These are phyloP conservation scores for Clostera curtula DNA, from an alignment of 2,888 invertebrate species.

Conservation along the genomic window DNA sequence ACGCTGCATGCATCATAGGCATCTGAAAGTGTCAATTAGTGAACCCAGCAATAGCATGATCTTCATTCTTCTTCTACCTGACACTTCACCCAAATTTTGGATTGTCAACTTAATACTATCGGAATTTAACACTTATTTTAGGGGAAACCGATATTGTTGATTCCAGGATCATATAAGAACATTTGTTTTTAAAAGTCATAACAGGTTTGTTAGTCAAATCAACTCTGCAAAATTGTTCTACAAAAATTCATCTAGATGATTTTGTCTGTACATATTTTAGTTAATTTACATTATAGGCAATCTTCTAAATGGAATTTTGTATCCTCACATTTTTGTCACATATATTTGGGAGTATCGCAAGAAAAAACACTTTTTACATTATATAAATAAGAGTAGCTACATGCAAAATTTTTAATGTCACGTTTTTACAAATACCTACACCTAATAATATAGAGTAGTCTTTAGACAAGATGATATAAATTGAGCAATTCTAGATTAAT, in stretches of 20 bases:
- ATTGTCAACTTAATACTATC: too few species aligned
- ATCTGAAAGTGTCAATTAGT: conserved; percentile 10
- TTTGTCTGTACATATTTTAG: conserved; percentile 1
- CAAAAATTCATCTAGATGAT: conserved; percentile 15
- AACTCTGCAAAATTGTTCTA: conserved; percentile 15
- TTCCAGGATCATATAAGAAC: too few species aligned
- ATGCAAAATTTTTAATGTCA: conserved; percentile 16
- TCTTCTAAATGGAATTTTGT: conserved; percentile 17
- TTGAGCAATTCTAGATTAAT: conserved; percentile 20
- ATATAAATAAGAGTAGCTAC: conserved; percentile 17
- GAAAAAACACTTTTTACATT: conserved; percentile 10
- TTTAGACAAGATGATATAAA: too few species aligned
- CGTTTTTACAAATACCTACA: too few species aligned
- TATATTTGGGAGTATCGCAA: conserved; percentile 13
- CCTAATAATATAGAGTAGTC: too few species aligned
- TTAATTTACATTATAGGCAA: conserved; percentile 4
- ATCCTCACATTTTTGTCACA: conserved; percentile 13
- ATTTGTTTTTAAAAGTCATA: conserved; percentile 6
- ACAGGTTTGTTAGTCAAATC: conserved; percentile 9
- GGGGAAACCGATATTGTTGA: too few species aligned
- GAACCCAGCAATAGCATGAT: conserved; percentile 21
- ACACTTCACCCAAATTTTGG: conserved; percentile 16
- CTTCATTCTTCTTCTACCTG: conserved; percentile 9
- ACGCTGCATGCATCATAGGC: conserved; percentile 44
- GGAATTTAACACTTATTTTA: too few species aligned